phyloP scores from a whole-genome alignment of 2,797 vertebrate genomes.

The Martes flavigula region DNA sequence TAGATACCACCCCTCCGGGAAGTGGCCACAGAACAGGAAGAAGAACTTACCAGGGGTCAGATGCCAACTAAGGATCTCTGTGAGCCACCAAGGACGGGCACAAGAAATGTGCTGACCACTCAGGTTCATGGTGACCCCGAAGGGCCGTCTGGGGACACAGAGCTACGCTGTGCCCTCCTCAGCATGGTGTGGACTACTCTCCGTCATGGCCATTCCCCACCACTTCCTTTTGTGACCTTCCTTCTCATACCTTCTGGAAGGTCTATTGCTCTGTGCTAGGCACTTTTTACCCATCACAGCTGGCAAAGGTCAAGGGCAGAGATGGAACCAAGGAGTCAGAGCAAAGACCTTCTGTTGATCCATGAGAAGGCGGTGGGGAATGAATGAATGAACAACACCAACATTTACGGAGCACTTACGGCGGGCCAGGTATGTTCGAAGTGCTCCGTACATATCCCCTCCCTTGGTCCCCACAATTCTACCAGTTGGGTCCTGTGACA shows the following conservation, averaged over 20 bases:
- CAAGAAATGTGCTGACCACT: fast-evolving
- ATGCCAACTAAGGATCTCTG: neutral
- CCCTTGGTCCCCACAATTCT: neutral
- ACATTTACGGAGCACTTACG: fast-evolving
- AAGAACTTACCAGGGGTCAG: neutral
- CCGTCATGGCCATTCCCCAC: neutral
- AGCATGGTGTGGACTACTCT: too few relatives aligned
- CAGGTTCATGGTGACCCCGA: fast-evolving
- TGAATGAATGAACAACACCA: too few relatives aligned
- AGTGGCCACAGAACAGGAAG: neutral
- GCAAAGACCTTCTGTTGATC: neutral
- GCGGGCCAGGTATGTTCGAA: neutral
- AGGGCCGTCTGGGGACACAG: neutral
- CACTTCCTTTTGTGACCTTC: neutral
- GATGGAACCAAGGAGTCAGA: neutral
- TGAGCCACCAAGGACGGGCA: neutral
- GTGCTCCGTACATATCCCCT: neutral
- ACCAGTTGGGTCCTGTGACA: neutral
- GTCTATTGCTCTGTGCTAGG: neutral
- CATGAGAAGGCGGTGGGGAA: neutral
- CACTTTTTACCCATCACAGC: too few relatives aligned
- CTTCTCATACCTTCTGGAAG: neutral
- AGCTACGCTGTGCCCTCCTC: neutral
- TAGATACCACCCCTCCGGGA: neutral
- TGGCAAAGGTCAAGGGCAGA: neutral